phyloP scores from a whole-genome alignment of 30 jellyfish, hydroid and myxozoan species.

The Aurelia aurita complex sp. Pacific region DNA sequence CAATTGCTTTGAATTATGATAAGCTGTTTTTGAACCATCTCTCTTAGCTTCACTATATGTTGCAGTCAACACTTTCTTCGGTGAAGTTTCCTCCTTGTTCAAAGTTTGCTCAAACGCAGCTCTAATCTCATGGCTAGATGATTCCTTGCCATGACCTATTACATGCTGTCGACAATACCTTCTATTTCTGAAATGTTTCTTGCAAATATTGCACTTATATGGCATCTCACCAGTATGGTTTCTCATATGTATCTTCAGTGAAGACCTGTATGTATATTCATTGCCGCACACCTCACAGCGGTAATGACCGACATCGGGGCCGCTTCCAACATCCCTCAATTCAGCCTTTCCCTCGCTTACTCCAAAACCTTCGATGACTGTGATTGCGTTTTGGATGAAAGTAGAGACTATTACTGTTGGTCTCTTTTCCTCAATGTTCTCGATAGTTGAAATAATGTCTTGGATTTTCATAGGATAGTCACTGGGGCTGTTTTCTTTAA shows the following conservation, averaged over 20 bases:
- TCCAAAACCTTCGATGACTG: conserved; percentile 25
- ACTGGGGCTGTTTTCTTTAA: not conserved
- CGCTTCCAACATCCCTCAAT: conserved; percentile 4
- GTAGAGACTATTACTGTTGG: too few species aligned
- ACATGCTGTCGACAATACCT: conserved; percentile 36
- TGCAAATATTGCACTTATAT: conserved; percentile 45
- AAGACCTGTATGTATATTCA: conserved; percentile 28
- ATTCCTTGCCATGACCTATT: conserved; percentile 20
- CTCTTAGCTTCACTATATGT: too few species aligned
- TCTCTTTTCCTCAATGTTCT: too few species aligned
- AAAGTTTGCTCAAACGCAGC: not conserved
- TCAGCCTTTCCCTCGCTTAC: conserved; percentile 13
- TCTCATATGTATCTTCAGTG: conserved; percentile 44
- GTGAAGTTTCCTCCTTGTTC: too few species aligned
- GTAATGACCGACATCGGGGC: conserved; percentile 13
- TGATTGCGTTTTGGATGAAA: conserved; percentile 3
- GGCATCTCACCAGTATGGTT: conserved; percentile 48
- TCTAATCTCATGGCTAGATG: conserved; percentile 5
- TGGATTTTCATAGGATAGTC: not conserved
- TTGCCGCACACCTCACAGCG: conserved; percentile 30
- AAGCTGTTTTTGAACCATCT: too few species aligned
- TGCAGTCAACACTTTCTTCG: too few species aligned
- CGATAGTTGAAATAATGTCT: too few species aligned
- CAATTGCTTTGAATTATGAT: too few species aligned
- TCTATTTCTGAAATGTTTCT: conserved; percentile 18